Evolutionary conservation across 2,888 invertebrate species (phyloP), one percentile per base, ranked within the genome.

Genomic region (Caenorhabditis sp.): DNA sequence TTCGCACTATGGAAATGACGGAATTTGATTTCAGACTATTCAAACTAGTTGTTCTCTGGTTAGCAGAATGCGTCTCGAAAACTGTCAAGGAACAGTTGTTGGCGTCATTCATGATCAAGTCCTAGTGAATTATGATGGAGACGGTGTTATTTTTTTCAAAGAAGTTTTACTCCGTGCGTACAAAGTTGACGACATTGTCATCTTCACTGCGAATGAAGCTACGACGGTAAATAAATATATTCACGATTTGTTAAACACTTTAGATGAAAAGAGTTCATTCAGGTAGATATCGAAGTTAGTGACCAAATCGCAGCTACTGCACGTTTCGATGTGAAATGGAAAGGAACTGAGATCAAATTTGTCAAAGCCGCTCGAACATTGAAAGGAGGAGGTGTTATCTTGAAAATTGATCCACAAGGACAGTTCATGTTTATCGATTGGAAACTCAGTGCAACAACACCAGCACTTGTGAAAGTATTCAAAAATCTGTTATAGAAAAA

Each of bases 341-440:
- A 54, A 14, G 70, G 70, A n/a, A 66, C 70, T 7, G 70, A 74
- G 12, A 66, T 69, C 52, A 77, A 77, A 21, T 74, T 63, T 57
- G 57, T 77, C 20, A 77, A 77, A 52, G 31, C 59, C 3, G 77
- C 68, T 17, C 43, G 74, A 27, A 57, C 58, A 20, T 14, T 74
- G 14, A 50, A 52, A n/a, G 77, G 74, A 23, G 69, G 66, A 38
- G 77, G 74, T 12, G 56, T 58, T 20, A 66, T 77, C 27, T 43
- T 77, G 27, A 71, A 54, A 23, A 69, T 77, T 58, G 66, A 70
- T 38, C 10, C 50, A 10, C 56, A 21, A 14, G 63, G 43, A 0
- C 66, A 70, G 20, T 67, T 31, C 31, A 64, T 71, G 67, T 67
- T 71, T 25, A 59, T 67, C 21, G 67, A 71, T 58, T 71, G 67